Conservation (phyloP, 2,797 vertebrate genomes). For the Cyprinodon diabolis region DNA sequence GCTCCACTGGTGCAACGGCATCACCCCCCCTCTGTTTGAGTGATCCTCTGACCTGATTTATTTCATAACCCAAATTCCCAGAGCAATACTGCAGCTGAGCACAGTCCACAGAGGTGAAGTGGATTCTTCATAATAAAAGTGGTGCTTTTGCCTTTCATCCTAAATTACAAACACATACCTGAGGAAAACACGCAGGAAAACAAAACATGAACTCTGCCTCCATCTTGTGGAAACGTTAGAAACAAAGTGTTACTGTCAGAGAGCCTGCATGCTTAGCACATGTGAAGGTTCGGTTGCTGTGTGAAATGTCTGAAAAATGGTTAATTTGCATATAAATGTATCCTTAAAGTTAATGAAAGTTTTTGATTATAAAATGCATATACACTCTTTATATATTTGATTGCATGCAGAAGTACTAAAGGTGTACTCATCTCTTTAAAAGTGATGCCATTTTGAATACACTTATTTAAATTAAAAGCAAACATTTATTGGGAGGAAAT, state of each 20-base stretch:
- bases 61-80: constrained; percentile 35
- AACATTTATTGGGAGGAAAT: neutral
- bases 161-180: constrained; percentile 38
- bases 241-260: constrained; percentile 22
- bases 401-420: neutral
- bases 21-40: constrained; percentile 39
- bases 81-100: constrained; percentile 43
- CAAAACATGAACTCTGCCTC: constrained; percentile 43
- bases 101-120: constrained; percentile 8
- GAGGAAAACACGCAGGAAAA: constrained; percentile 5
- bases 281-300: neutral
- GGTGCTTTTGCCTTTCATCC: constrained; percentile 38
- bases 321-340: neutral
- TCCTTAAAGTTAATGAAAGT: neutral
- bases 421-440: neutral
- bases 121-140: constrained; percentile 26
- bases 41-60: constrained; percentile 34
- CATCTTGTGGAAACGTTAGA: constrained; percentile 12
- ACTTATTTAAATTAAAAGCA: neutral
- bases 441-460: neutral
- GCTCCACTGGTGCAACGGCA: constrained; percentile 64
- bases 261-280: neutral
- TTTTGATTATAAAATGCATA: neutral
- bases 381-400: neutral
- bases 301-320: neutral